Base-by-base conservation (phyloP, 2,888 invertebrate genomes). In the Oxyscelio sp. region DNA sequence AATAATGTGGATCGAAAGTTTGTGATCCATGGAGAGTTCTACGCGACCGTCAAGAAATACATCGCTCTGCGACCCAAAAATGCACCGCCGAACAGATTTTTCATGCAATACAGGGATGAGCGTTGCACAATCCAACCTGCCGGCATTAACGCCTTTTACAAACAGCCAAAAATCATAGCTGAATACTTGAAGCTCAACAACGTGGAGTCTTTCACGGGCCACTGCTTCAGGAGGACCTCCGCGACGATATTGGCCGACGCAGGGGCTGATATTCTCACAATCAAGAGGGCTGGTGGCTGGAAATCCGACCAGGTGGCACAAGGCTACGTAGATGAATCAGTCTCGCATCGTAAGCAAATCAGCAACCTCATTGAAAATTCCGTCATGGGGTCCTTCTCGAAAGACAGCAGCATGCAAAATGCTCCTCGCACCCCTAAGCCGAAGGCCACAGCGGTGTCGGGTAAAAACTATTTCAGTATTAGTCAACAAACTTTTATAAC, bases 81-180 rank as follows among this genome's bases (percentile, higher is more conserved):
- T 11, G 21, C 52, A 52, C 66, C 66, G 17, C 21, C 11, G n/a
- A 40, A 52, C 40, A 19, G 66, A 21, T 66, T 52, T 66, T 66
- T 66, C 27, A 15, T 66, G 5, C 9, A 17, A n/a, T 66, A 66
- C 24, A 6, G 15, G 2, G 13, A 38, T 8, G 66, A 45, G 9
- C 13, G 52, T 9, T 66, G 66, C 40, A 22, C 38, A 8, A 38
- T 52, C 15, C 65, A 65, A 34, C 65, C 65, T 48, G 65, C 19
- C 3, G 65, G 65, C 31, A 65, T 65, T 19, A 65, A 65, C 22
- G 8, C 48, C 27, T 31, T 65, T 19, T 65, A 65, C 13, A 65
- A 65, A 17, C 65, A 65, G n/a, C 65, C 65, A 2, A 65, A 65
- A 65, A 21, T 50, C 4, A 21, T 65, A 19, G 65, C 65, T 3